phyloP scores from a whole-genome alignment of 2,797 vertebrate species.

The Spizella passerina region DNA sequence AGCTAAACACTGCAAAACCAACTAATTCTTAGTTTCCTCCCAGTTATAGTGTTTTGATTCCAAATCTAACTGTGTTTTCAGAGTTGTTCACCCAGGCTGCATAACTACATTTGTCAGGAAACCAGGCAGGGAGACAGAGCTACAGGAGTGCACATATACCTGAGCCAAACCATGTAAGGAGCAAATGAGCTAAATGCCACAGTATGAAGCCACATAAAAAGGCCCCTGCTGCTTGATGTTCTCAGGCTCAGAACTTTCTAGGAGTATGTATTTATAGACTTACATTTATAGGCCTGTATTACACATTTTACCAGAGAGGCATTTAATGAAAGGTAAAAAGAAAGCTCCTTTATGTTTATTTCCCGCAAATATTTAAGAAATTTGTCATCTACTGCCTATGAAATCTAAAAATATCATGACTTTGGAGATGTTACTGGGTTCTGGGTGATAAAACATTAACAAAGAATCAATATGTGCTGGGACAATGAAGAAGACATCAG shows the following conservation, averaged over 20 bases:
- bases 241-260: constrained; percentile 28
- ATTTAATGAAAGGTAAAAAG: background rate
- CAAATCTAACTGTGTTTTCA: constrained; percentile 8
- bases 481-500: background rate
- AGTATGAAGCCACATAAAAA: constrained; percentile 37
- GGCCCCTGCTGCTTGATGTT: constrained; percentile 3
- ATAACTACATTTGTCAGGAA: background rate
- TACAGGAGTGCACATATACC: background rate
- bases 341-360: background rate
- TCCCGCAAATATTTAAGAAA: background rate
- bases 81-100: background rate
- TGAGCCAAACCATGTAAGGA: background rate
- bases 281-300: background rate
- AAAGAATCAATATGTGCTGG: background rate
- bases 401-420: background rate
- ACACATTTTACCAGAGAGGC: background rate
- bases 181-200: constrained; percentile 11
- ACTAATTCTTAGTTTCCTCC: background rate
- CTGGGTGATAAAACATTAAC: background rate
- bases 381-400: background rate
- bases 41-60: background rate
- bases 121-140: background rate
- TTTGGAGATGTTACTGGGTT: background rate
- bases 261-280: constrained; percentile 20
- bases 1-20: constrained; percentile 36